Evolutionary conservation across 2,797 vertebrate species (phyloP), one percentile per base, ranked within the genome.

Genomic region (Astyanax mexicanus): DNA sequence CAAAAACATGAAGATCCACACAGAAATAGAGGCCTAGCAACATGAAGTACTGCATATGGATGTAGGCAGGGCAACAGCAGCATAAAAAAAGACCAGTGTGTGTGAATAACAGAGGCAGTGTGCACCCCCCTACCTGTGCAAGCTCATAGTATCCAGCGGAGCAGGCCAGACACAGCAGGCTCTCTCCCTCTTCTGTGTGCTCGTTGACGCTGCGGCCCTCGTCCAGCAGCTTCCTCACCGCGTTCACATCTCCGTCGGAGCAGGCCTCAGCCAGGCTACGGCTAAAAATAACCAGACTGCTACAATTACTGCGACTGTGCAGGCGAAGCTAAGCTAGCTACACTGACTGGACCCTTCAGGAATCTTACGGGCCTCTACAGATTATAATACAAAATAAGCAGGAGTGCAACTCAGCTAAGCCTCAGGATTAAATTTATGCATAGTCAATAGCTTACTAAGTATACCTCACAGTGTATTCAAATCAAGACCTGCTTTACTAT

Each of bases 231-330:
- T 99, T 99, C 84, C 98, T 94, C 69, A 99, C 98, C 10, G 98
- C 98, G 81, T 99, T 99, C 62, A 99, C 98, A 86, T 99, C 98
- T 72, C 98, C 98, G 82, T 99, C 98, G 0, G 98, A 99, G 91
- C 98, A 99, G 64, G 98, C 98, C 89, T 99, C 98, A 76, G 98
- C 98, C 92, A 99, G 94, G 93, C 98, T 99, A 92, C 98, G 98
- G 94, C 98, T 99, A 90, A 88, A 96, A 96, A 94, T 90, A 94
- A 92, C 93, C 88, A 93, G 88, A 95, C 93, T 94, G 92, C 94
- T 94, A 94, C 93, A 94, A 94, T 95, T 94, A 95, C 92, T 90
- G 92, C 91, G 86, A 92, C 92, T 93, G 93, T 92, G 92, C 84
- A 67, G 83, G 84, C 72, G 55, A 77, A 61, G 69, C 75, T 80